Percentiles rank a stretch among this genome's conserved stretches.
Conservation (phyloP, 2,888 invertebrate genomes). For the Pinctada fucata region DNA sequence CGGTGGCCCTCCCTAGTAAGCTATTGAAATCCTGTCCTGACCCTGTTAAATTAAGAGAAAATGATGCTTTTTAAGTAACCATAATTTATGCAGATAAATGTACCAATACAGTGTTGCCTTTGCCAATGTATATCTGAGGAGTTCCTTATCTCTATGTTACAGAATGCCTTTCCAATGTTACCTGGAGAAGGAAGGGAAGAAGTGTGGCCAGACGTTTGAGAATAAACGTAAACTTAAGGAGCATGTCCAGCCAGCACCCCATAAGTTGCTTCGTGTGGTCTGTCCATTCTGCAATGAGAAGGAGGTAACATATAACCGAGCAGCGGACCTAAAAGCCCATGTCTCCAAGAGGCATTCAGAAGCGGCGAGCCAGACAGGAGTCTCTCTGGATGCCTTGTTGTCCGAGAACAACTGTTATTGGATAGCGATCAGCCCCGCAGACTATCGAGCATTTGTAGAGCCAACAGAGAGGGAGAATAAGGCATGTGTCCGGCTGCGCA, state of each 20-base stretch:
- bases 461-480: neutral
- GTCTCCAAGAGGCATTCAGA: neutral
- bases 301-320: neutral
- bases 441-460: slow-evolving; percentile 3
- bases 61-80: no score
- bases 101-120: no score
- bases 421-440: neutral
- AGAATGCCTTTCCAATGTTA: slow-evolving; percentile 6
- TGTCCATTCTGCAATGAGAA: neutral
- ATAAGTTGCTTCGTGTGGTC: neutral
- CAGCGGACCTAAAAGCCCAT: neutral
- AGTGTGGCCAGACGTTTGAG: neutral
- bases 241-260: slow-evolving; percentile 1
- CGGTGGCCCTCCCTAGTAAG: no score
- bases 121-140: no score
- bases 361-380: neutral
- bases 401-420: neutral
- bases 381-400: neutral
- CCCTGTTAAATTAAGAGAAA: no score
- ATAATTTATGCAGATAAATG: no score
- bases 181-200: neutral
- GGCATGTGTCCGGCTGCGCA: neutral
- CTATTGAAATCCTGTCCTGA: no score
- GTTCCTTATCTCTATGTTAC: neutral
- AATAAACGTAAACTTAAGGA: neutral